A percentile compares a stretch with the other conserved stretches of the same genome.
Evolutionary conservation across 2,113 vertebrate genomes (phyloP).

Genomic region (Syngnathoides biaculeatus): DNA sequence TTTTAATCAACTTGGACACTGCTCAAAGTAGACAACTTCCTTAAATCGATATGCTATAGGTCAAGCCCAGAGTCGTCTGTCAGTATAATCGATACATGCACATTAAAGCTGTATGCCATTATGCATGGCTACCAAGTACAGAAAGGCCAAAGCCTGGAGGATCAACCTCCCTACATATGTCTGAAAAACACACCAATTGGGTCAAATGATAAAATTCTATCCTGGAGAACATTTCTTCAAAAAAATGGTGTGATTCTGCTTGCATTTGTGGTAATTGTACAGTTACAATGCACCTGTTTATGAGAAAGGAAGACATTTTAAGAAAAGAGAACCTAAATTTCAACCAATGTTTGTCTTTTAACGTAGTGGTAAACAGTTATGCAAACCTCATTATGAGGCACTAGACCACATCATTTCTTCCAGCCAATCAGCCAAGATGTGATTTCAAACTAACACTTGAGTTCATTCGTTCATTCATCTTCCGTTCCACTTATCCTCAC

Average conservation of each 20-base stretch:
- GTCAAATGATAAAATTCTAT: constrained; percentile 64
- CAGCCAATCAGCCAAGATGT: not conserved
- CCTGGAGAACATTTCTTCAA: constrained; percentile 28
- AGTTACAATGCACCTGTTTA: not conserved
- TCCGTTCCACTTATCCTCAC: too few species aligned
- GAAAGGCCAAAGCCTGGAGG: constrained; percentile 61
- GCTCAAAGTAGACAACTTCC: constrained; percentile 42
- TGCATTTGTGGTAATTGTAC: not conserved
- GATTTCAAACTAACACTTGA: too few species aligned
- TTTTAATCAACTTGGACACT: constrained; percentile 56
- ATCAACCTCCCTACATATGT: constrained; percentile 63
- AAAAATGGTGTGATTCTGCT: constrained; percentile 10
- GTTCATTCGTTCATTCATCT: too few species aligned
- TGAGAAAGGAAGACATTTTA: not conserved
- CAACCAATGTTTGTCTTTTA: not conserved
- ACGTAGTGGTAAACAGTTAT: too few species aligned
- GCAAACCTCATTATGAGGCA: not conserved
- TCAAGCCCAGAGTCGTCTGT: constrained; percentile 68
- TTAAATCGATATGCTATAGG: constrained; percentile 67
- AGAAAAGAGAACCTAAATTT: not conserved
- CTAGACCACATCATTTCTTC: not conserved
- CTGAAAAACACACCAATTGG: constrained; percentile 65
- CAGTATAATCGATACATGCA: constrained; percentile 61
- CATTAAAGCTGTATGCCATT: constrained; percentile 67
- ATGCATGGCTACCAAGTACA: constrained; percentile 63